Evolutionary conservation across 2,113 vertebrate genomes (phyloP).

Genomic region (Miniopterus natalensis): DNA sequence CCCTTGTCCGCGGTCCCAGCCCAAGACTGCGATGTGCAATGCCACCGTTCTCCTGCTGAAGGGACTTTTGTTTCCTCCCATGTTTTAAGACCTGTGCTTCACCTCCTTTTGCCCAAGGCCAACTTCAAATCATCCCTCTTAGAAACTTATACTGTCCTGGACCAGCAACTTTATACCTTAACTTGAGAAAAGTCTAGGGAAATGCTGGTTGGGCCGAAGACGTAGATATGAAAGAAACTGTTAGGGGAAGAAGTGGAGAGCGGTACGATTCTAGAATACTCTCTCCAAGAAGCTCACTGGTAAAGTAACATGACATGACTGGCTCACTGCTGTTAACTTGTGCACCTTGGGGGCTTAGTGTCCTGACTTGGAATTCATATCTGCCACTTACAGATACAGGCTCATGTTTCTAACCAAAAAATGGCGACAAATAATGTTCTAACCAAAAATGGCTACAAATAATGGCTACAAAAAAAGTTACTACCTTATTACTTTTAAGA

Average conservation of each 20-base stretch:
- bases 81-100: neutral
- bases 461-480: neutral
- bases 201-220: neutral
- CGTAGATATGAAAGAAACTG: neutral
- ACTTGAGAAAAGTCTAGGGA: neutral
- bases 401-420: neutral
- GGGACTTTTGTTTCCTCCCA: neutral
- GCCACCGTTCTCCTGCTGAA: neutral
- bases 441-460: neutral
- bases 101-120: neutral
- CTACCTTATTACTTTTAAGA: neutral
- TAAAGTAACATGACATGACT: accelerated
- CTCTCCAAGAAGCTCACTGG: neutral
- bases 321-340: neutral
- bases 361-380: neutral
- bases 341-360: neutral
- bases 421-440: no score
- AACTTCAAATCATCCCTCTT: neutral
- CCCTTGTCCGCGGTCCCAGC: neutral
- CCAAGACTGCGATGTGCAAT: accelerated
- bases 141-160: neutral
- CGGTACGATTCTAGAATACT: accelerated
- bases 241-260: neutral
- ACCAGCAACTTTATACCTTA: neutral
- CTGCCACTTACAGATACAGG: neutral